Base-by-base conservation (phyloP, 2,113 vertebrate genomes). In the Okapia johnstoni region DNA sequence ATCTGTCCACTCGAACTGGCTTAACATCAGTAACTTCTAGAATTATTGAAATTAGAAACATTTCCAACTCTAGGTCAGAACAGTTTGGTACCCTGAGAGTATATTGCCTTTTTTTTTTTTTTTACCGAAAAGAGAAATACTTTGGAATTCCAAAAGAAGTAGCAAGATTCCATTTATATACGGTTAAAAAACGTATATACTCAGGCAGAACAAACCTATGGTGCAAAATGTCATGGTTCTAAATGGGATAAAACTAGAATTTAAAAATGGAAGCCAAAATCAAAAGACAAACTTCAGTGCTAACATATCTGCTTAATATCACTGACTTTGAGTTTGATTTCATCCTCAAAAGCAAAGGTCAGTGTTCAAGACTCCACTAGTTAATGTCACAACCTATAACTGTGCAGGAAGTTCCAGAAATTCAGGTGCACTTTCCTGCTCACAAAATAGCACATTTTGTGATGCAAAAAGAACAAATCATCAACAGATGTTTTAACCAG, bases 201-300 rank as follows among this genome's bases (percentile, higher is more conserved):
- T 30, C 8, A 19, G 26, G 36, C 5, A 88, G 30, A 80, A 88
- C 16, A 28, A 88, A 93, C 7, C 25, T 91, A 15, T 43, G 57
- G 25, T 30, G 4, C 90, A 46, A 93, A 76, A 95, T 16, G 13
- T 52, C 86, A 81, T 60, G 4, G 16, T 84, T 94, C 54, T 81
- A 73, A 58, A 43, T 90, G n/a, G 6, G 92, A 80, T 88, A 50
- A 95, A 95, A 90, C 33, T 19, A 93, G 28, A 94, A 93, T 66
- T 88, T 73, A 10, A 84, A 96, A 97, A 92, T 57, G 84, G 95
- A 94, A 48, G 50, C 25, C 12, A 17, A 50, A 60, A 88, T 26
- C 2, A 58, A n/a, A 63, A 80, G 13, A 63, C 40, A 89, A 19
- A 50, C 43, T 43, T 90, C 25, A n/a, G 7, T 55, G 55, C 23